Base-by-base conservation (phyloP, 2,113 vertebrate species). In the Hyperoodon ampullatus region DNA sequence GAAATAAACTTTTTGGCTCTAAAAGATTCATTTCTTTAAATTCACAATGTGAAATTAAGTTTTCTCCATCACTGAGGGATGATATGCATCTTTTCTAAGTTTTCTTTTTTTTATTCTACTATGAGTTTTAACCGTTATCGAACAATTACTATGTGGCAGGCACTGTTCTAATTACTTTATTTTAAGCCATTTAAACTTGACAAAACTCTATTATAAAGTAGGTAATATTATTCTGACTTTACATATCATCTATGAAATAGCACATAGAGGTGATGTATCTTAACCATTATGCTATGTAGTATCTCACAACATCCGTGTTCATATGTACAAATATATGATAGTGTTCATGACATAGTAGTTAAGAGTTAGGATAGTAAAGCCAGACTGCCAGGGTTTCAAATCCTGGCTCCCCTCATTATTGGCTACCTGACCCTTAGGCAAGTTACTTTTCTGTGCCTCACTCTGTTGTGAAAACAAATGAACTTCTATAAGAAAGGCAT, bases 161-260 rank as follows among this genome's bases (percentile, higher is more conserved):
- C 24, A 93, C 33, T 50, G 2, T 71, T 88, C 30, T 55, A 93
- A 90, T 83, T 58, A 39, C 50, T 44, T 85, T 70, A 39, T 70
- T 44, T 86, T 70, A 92, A 89, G 63, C 84, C 68, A 93, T 92
- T 92, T 82, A 91, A 89, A 71, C 53, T 33, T 89, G 35, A 60
- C 55, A 80, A 89, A 77, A 85, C 6, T 84, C 42, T 78, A 16
- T 63, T 78, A 16, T 63, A 26, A 92, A n/a, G 24, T 61, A 89
- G 42, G 21, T 44, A 78, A 39, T 35, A 81, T 88, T 77, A 85
- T 86, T 24, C 8, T 78, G 39, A 74, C 23, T 66, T 94, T 53
- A 93, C 7, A n/a, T 23, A 83, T 42, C 60, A 63, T 26, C n/a
- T 77, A 83, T 88, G 84, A 84, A 33, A 63, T 15, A 88, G 53